A percentile compares a stretch with the other conserved stretches of the same genome.
Evolutionary conservation across 64 coral and sea anemone species (phyloP).

Genomic region (Actinia tenebrosa): DNA sequence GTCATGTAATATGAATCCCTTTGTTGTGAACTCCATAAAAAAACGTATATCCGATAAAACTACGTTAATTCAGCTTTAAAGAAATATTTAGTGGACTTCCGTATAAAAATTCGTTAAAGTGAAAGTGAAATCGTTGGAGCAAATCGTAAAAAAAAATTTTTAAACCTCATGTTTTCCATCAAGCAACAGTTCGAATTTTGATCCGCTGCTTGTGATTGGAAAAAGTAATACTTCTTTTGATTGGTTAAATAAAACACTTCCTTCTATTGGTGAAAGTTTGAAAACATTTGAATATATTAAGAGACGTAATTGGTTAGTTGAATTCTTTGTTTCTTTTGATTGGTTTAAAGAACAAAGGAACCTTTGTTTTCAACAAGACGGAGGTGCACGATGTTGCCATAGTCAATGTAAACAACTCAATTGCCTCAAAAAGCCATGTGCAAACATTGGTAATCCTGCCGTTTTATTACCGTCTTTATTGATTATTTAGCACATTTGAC

Average conservation of each 20-base stretch:
- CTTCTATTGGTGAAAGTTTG: not conserved
- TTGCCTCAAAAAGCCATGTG: constrained; percentile 17
- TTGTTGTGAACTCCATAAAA: not conserved
- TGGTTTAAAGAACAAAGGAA: not conserved
- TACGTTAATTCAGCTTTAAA: not conserved
- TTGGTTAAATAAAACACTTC: not conserved
- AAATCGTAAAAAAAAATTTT: not conserved
- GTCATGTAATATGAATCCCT: not conserved
- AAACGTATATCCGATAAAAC: not conserved
- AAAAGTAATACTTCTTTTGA: not conserved
- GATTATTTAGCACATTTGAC: constrained; percentile 14
- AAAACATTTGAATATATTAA: not conserved
- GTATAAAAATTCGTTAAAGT: not conserved
- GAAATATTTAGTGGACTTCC: not conserved
- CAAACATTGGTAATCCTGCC: constrained; percentile 24
- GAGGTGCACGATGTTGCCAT: not conserved
- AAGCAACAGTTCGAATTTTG: not conserved
- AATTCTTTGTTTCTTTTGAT: not conserved
- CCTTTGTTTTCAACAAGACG: not conserved
- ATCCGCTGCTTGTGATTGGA: not conserved
- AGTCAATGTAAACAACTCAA: not conserved
- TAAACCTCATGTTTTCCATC: not conserved
- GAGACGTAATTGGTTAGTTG: not conserved
- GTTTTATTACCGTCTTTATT: constrained; percentile 22
- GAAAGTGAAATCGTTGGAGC: not conserved